Evolutionary conservation across 2,888 invertebrate genomes (phyloP).

Genomic region (Parnassius orleans): DNA sequence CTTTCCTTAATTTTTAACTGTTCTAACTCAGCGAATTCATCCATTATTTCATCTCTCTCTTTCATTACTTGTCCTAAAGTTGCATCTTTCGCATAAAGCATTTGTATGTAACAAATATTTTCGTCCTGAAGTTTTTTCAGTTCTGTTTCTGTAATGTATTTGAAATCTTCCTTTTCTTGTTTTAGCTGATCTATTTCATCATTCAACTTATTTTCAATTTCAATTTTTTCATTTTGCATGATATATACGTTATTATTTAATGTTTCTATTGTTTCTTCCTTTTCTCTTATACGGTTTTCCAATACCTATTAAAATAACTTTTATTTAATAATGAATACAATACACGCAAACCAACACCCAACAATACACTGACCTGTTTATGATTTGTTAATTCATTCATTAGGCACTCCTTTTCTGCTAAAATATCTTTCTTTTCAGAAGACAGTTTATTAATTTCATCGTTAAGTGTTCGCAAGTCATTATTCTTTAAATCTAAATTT

Average conservation of each 20-base stretch:
- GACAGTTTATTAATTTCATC: slow-evolving; percentile 47
- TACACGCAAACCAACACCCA: background rate
- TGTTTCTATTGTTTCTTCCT: slow-evolving; percentile 41
- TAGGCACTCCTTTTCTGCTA: slow-evolving; percentile 43
- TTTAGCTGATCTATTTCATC: slow-evolving; percentile 46
- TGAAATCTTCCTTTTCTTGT: slow-evolving; percentile 40
- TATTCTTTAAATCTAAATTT: slow-evolving; percentile 52
- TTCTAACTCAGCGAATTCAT: slow-evolving; percentile 47
- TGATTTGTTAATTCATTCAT: slow-evolving; percentile 40
- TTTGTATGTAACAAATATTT: background rate
- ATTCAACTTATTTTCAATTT: slow-evolving; percentile 39
- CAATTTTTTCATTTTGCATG: slow-evolving; percentile 42
- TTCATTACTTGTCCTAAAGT: slow-evolving; percentile 4
- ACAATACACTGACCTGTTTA: slow-evolving; percentile 60
- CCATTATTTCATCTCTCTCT: slow-evolving; percentile 43
- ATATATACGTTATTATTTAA: slow-evolving; percentile 33
- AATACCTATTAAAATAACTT: slow-evolving; percentile 53
- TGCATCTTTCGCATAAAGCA: slow-evolving; percentile 2
- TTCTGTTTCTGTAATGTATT: slow-evolving; percentile 46
- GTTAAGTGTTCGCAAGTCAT: slow-evolving; percentile 52
- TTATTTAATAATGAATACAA: background rate
- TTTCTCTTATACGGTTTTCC: slow-evolving; percentile 45
- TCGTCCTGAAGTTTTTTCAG: slow-evolving; percentile 47
- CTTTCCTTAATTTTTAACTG: slow-evolving; percentile 50
- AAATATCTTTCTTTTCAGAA: slow-evolving; percentile 38